Evolutionary conservation across 2,797 vertebrate species (phyloP).

Genomic region (Sebastes cheni): DNA sequence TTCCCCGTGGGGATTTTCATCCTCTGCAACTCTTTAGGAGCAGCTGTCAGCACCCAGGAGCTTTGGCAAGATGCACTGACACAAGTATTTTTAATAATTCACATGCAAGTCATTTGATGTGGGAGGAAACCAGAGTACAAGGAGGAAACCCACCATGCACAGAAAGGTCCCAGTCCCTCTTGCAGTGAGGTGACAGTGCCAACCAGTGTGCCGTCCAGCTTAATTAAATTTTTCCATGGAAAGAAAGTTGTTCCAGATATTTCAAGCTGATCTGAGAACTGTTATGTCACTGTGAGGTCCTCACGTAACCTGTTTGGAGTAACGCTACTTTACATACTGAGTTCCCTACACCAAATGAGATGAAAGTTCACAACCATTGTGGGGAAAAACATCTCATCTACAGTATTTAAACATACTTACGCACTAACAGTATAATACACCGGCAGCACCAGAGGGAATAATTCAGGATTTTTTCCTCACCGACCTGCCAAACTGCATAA

Average conservation of each 20-base stretch:
- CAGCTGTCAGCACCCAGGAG: background rate
- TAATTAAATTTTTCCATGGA: background rate
- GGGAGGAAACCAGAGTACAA: background rate
- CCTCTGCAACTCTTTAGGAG: background rate
- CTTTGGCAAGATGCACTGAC: background rate
- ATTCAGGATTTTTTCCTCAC: conserved; percentile 4
- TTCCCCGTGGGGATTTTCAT: background rate
- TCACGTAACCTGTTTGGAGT: background rate
- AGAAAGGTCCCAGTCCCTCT: background rate
- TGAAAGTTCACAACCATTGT: background rate
- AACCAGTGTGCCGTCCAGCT: background rate
- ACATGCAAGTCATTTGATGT: background rate
- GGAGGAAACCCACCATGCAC: background rate
- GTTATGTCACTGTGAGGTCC: background rate
- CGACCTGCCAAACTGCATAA: background rate
- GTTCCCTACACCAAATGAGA: background rate
- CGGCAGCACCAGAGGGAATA: background rate
- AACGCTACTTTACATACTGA: background rate
- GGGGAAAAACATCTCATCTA: background rate
- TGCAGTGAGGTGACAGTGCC: background rate
- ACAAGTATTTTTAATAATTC: background rate
- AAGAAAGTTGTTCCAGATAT: background rate
- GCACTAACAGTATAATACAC: conserved; percentile 4
- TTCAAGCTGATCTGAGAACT: background rate
- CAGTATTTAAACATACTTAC: background rate